Conservation (phyloP, 1,140 invertebrate genomes). For the Lucilia sericata region DNA sequence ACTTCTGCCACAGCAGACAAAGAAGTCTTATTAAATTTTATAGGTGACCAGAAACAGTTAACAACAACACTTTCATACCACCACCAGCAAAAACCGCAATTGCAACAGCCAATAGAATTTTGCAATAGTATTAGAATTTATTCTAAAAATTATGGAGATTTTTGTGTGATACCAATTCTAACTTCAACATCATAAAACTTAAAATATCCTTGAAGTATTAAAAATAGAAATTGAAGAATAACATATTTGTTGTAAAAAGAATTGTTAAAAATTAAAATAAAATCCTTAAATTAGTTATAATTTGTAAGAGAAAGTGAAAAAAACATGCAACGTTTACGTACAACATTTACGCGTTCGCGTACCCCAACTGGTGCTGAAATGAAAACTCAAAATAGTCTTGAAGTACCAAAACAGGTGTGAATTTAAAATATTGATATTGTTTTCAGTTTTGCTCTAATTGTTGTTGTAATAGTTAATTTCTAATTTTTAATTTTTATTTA, state of each 20-base stretch:
- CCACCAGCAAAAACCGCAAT: no score
- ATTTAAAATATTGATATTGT: neutral
- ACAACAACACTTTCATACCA: no score
- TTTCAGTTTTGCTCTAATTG: neutral
- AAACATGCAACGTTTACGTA: conserved; percentile 82
- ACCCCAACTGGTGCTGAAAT: conserved; percentile 89
- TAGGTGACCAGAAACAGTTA: neutral
- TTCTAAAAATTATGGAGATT: neutral
- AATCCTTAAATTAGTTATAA: neutral
- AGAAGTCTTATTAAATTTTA: neutral
- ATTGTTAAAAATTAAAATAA: no score
- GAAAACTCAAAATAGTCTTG: conserved; percentile 89
- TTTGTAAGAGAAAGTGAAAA: neutral
- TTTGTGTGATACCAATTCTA: neutral
- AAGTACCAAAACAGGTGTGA: conserved; percentile 85
- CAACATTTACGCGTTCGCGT: conserved; percentile 86
- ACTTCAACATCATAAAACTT: neutral
- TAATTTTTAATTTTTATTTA: neutral
- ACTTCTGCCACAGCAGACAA: neutral
- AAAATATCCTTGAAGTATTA: no score
- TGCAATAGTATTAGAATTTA: neutral
- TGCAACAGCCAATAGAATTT: no score
- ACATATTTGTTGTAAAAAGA: no score
- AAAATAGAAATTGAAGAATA: no score
- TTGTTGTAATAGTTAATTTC: neutral